Base-by-base conservation (phyloP, 2,113 vertebrate species). In the Callionymus lyra region DNA sequence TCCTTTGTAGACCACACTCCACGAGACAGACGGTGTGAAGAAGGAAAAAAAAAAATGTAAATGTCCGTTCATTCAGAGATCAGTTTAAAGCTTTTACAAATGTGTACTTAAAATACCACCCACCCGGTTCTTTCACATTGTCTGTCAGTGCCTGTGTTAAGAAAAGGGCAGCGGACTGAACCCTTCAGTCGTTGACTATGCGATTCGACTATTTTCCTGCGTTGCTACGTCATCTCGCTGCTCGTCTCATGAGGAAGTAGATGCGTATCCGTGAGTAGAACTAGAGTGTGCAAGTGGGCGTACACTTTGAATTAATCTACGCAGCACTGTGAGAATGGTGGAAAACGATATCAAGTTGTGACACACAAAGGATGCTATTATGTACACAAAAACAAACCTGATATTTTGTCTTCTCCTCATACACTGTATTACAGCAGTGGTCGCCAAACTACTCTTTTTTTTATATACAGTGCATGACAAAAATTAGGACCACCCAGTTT, bases 81-180 rank as follows among this genome's bases (percentile, higher is more conserved):
- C 36, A 11, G 38, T 58, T 68, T 47, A 60, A 56, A 77, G 70
- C 67, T 43, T 61, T 63, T 41, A 43, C 47, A 56, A 54, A 56
- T 45, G 59, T 74, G 70, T 77, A 75, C 77, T 81, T 70, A 75
- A 79, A 82, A 80, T 77, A 72, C 68, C 74, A 73, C 55, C 70
- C 65, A 73, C 62, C 50, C 39, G 18, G 63, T 59, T 62, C 59
- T 38, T 40, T 64, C 45, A 49, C 34, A n/a, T n/a, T 42, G 56
- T 63, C 68, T 58, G 58, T 72, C 56, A 60, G 59, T 44, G 60
- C 13, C 46, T 19, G 50, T 59, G 53, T 80, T n/a, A 27, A 71
- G 41, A 38, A n/a, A 68, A 76, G 61, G 71, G 39, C 64, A 70
- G 53, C 2, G 44, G 48, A 65, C 44, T 65, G 39, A 60, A 71